Conservation (phyloP, 2,888 invertebrate species). For the Acanthacorydalis orientalis region DNA sequence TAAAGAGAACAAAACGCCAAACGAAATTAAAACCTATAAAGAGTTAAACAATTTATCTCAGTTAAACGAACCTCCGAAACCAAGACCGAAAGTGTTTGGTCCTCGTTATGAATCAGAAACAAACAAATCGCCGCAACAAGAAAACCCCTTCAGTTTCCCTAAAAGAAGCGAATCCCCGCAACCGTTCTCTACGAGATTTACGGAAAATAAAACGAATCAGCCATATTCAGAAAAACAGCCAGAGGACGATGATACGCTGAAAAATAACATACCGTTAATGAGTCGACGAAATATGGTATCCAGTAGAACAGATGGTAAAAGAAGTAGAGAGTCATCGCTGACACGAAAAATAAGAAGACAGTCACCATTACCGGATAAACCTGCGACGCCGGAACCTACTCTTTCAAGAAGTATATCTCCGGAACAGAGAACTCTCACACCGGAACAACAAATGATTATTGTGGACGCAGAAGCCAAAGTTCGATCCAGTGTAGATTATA, state of each 20-base stretch:
- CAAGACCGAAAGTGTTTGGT: background rate
- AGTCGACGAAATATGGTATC: background rate
- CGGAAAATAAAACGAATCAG: background rate
- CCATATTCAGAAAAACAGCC: background rate
- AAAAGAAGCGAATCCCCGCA: too few species aligned
- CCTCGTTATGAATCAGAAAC: too few species aligned
- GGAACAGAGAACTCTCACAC: constrained; percentile 8
- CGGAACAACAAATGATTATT: constrained; percentile 35
- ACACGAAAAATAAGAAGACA: background rate
- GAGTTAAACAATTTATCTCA: background rate
- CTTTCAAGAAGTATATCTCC: constrained; percentile 3
- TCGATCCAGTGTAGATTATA: constrained; percentile 49
- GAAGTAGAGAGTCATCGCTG: background rate
- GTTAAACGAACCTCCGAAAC: background rate
- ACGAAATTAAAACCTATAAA: background rate
- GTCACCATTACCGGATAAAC: background rate
- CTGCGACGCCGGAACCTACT: constrained; percentile 2
- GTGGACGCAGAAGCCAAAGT: constrained; percentile 49
- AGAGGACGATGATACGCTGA: background rate
- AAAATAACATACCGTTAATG: background rate
- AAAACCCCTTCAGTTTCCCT: too few species aligned
- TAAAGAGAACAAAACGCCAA: too few species aligned
- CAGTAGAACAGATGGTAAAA: too few species aligned
- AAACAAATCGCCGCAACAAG: too few species aligned
- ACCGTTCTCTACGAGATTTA: background rate